Evolutionary conservation across 2,797 vertebrate species (phyloP), one percentile per base, ranked within the genome.

Genomic region (Catamblyrhynchus diadema): DNA sequence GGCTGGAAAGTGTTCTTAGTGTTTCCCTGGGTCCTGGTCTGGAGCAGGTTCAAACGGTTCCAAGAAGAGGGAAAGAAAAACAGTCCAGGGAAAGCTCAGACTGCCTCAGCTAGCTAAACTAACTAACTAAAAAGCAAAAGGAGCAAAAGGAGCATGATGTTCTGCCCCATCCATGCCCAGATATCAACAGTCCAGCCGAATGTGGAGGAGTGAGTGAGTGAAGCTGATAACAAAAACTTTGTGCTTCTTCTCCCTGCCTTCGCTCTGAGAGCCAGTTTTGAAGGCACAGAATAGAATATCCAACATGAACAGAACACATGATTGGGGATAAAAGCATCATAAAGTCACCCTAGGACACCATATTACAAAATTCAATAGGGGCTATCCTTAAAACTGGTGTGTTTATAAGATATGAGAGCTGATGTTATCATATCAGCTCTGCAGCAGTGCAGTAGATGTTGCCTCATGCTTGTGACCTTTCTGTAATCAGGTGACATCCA

Each of bases 401-500:
- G 17, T 60, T 80, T 15, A 0, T 64, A 53, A 44, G 19, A 4
- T 4, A 20, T 9, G 37, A 84, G 62, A 69, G 30, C 37, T 65
- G 60, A 71, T 28, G 19, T 39, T 82, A 45, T 14, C 25, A 8
- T 53, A 1, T n/a, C 24, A 61, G 10, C 51, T 61, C 30, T 41
- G n/a, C 33, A 60, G 56, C 57, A 44, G 3, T 37, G 37, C 25
- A 48, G 12, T 15, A 70, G 12, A 12, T 23, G 64, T 62, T 15
- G 41, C 66, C 42, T 83, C 15, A 81, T 24, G 42, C 51, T 72
- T 73, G 53, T 53, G 54, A 42, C 37, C 16, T 91, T 81, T 97
- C 81, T 73, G 35, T 87, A 84, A 90, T 15, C 97, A 99, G 99
- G 99, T 77, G 98, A 99, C 94, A 99, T 99, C 89, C 98, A 98